phyloP scores from a whole-genome alignment of 1,140 invertebrate species.

The Paraescarpia echinospica region DNA sequence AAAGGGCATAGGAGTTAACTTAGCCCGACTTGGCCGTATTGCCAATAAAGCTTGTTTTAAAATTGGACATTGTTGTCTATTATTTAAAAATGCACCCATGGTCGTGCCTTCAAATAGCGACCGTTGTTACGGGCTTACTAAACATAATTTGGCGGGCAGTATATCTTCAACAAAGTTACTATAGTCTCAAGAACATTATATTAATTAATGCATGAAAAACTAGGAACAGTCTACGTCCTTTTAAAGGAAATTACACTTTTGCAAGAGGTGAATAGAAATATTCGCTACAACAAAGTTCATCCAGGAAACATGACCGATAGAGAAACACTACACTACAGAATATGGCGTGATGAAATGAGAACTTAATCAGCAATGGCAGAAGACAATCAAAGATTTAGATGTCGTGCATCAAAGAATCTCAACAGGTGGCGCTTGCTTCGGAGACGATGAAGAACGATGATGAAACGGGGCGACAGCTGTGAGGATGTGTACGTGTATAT shows the following conservation, averaged over 20 bases:
- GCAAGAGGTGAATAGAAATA: background rate
- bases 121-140: no score
- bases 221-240: no score
- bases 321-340: background rate
- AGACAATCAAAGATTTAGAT: background rate
- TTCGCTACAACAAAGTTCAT: background rate
- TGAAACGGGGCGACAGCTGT: background rate
- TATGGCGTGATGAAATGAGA: background rate
- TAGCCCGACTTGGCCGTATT: no score
- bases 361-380: background rate
- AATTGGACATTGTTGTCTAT: no score
- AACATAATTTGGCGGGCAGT: no score
- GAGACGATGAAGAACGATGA: background rate
- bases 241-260: background rate
- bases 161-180: no score
- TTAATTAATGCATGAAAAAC: no score
- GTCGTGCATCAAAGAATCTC: conserved; percentile 1
- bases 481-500: background rate
- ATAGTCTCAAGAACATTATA: no score
- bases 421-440: background rate
- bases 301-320: background rate
- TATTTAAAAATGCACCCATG: no score
- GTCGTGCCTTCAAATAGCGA: no score
- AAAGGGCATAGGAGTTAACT: no score
- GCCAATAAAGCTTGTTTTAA: no score